Evolutionary conservation across 2,797 vertebrate genomes (phyloP).

Genomic region (Lemur catta): DNA sequence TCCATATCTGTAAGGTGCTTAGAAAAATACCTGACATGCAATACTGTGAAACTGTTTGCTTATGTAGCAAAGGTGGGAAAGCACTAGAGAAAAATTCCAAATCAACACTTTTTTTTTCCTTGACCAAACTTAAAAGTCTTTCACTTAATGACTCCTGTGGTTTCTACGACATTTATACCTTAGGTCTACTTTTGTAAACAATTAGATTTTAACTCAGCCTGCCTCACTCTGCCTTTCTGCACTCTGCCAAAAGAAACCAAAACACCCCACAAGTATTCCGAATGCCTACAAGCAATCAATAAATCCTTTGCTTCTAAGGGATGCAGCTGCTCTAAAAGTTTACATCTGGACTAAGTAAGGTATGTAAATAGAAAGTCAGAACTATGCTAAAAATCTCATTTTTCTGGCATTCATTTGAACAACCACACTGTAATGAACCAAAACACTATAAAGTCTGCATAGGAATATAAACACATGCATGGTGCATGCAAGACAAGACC

Average conservation of each 20-base stretch:
- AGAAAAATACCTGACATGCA: neutral
- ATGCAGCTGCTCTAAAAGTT: constrained; percentile 81
- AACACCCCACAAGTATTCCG: constrained; percentile 1
- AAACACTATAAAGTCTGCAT: constrained; percentile 60
- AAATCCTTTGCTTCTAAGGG: constrained; percentile 65
- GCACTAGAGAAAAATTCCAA: neutral
- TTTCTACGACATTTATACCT: constrained; percentile 3
- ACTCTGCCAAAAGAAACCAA: neutral
- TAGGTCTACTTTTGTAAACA: neutral
- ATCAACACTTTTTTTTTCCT: neutral
- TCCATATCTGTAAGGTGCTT: neutral
- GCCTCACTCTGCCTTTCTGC: neutral
- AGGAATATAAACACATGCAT: constrained; percentile 71
- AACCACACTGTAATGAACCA: constrained; percentile 48
- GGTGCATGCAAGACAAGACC: constrained; percentile 60
- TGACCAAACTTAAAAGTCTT: neutral
- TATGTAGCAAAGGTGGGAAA: neutral
- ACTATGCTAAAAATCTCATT: constrained; percentile 50
- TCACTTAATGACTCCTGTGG: neutral
- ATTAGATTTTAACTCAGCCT: neutral
- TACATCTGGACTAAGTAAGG: constrained; percentile 63
- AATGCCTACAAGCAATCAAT: constrained; percentile 61
- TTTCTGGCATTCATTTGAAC: constrained; percentile 43
- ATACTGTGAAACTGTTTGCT: neutral
- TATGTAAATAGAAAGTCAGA: constrained; percentile 75